Conservation (phyloP, 2,888 invertebrate genomes). For the Platynereis dumerilii region DNA sequence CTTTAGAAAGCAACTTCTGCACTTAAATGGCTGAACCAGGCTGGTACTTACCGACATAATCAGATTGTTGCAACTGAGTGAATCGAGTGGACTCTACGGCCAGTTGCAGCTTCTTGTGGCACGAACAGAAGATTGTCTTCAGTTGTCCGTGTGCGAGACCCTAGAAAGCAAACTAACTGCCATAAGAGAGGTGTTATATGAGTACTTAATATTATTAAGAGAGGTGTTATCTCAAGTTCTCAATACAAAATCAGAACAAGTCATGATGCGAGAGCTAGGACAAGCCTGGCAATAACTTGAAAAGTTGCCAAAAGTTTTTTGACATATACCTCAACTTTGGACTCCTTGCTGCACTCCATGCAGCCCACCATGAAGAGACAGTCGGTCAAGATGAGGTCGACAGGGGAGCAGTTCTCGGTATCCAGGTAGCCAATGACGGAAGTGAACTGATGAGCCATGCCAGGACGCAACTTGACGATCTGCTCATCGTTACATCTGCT, state of each 20-base stretch:
- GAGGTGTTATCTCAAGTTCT: too few relatives aligned
- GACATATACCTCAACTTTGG: slow-evolving; percentile 56
- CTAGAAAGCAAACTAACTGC: slow-evolving; percentile 42
- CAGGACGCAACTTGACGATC: slow-evolving; percentile 51
- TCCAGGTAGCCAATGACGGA: slow-evolving; percentile 60
- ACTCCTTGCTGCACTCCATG: slow-evolving; percentile 59
- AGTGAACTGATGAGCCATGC: slow-evolving; percentile 56
- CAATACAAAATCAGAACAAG: too few relatives aligned
- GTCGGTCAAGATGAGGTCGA: slow-evolving; percentile 61
- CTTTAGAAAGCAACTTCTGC: too few relatives aligned
- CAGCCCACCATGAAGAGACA: slow-evolving; percentile 56
- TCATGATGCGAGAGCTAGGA: too few relatives aligned
- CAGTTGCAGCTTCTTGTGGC: slow-evolving; percentile 61
- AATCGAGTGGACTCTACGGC: slow-evolving; percentile 52
- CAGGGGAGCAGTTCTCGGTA: slow-evolving; percentile 55
- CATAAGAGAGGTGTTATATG: too few relatives aligned
- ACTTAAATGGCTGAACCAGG: too few relatives aligned
- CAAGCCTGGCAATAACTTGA: too few relatives aligned
- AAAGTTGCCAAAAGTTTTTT: too few relatives aligned
- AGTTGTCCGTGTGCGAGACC: slow-evolving; percentile 57
- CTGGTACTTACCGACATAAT: too few relatives aligned
- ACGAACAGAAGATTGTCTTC: slow-evolving; percentile 61
- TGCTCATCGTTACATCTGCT: slow-evolving; percentile 52
- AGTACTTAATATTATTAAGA: too few relatives aligned
- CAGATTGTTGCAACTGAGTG: slow-evolving; percentile 24